Evolutionary conservation across 2,797 vertebrate species (phyloP), one percentile per base, ranked within the genome.

Genomic region (Miichthys miiuy): DNA sequence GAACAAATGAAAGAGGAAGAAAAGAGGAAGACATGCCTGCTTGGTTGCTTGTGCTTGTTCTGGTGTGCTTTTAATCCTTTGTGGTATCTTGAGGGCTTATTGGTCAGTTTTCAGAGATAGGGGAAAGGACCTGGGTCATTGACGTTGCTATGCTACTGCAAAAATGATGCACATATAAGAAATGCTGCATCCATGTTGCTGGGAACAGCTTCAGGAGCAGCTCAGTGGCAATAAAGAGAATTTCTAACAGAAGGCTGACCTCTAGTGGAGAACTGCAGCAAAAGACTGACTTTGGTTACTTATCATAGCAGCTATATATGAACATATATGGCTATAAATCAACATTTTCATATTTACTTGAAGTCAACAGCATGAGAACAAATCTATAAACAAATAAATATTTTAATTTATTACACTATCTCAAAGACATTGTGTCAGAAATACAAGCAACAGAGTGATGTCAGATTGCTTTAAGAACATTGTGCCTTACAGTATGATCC

Each of bases 371-470:
- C 67, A 86, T 72, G 47, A 79, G 14, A 82, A 76, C 66, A 84
- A 76, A 73, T 77, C 71, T 89, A 87, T 87, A 85, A 90, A 93
- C 86, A 92, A 91, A 91, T 89, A 92, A 92, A 87, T 93, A 93
- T 79, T 82, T 89, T 80, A 76, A 88, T 91, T 87, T 82, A 91
- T 87, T 81, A 86, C 16, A 89, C 79, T 80, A 87, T 82, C 63
- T 82, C 55, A 86, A 83, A 88, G 57, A 86, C 67, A 84, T 77
- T 77, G 72, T 69, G 72, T 72, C 68, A 68, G 68, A 79, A 63
- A 81, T 68, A 84, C 67, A 78, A 80, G 75, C 73, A 78, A 84
- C 47, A 67, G 51, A 10, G 30, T 80, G 68, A 77, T 67, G 48
- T 73, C 50, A 62, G 64, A 86, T 76, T 74, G 66, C 34, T 63